phyloP scores from a whole-genome alignment of 1,140 invertebrate species.

The Apolygus lucorum region DNA sequence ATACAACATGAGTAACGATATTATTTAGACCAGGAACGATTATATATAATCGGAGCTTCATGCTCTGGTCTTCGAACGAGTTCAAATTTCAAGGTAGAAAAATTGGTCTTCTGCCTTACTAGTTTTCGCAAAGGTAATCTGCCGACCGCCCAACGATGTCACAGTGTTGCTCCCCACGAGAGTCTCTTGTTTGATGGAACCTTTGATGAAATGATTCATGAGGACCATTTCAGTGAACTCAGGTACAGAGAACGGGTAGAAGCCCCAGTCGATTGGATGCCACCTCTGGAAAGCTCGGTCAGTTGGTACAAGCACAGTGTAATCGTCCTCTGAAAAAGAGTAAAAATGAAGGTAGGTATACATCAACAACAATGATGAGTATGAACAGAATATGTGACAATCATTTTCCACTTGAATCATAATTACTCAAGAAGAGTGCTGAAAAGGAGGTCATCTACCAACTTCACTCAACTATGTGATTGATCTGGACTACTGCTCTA shows the following conservation, averaged over 20 bases:
- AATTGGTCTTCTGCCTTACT: constrained; percentile 39
- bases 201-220: constrained; percentile 51
- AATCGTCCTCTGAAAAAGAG: constrained; percentile 45
- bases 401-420: no score
- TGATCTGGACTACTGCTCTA: no score
- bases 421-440: no score
- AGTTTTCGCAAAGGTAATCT: constrained; percentile 46
- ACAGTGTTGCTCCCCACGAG: constrained; percentile 45
- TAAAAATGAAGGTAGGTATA: not conserved
- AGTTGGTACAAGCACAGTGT: constrained; percentile 52
- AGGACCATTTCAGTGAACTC: constrained; percentile 53
- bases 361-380: no score
- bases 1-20: no score
- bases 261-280: constrained; percentile 60
- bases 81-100: not conserved
- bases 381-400: no score
- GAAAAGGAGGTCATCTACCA: no score
- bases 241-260: constrained; percentile 56
- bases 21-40: no score
- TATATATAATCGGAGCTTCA: no score
- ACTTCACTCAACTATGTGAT: no score
- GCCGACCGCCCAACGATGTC: constrained; percentile 47
- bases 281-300: constrained; percentile 55
- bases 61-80: no score
- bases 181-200: constrained; percentile 46